Base-by-base conservation (phyloP, 2,888 invertebrate genomes). In the Macrophya annulata region DNA sequence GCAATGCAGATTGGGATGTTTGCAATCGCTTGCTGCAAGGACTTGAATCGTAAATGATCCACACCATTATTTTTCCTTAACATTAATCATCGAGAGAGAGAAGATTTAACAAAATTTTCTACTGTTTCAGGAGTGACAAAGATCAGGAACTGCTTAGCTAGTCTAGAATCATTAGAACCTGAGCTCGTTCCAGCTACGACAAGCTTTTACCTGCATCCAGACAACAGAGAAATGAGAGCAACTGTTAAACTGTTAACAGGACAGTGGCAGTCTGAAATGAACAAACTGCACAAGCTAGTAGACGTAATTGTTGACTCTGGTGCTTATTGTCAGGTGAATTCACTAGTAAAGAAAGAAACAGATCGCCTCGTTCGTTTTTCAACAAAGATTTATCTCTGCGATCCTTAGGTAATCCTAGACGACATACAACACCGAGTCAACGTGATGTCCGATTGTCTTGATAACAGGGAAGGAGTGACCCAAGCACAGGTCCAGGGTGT, bases 1-100 rank as follows among this genome's bases (percentile, higher is more conserved):
- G 93, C 96, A 79, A 93, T 96, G 93, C 96, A 96, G 90, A 96
- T 96, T 89, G 96, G 96, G 74, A 94, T 95, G 79, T 97, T 96
- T 93, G 96, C 96, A n/a, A 94, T 96, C 72, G 95, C 96, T 5
- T 95, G 95, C 88, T 95, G 95, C 81, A 94, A 93, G 74, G 93
- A 94, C 88, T 89, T 89, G 55, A 92, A 92, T 87, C 92, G 94
- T 94, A 90, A 92, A 93, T 93, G 85, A 85, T 85, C 74, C 31
- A 25, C 6, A 3, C 21, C 40, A 40, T 15, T 17, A 62, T 55
- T 48, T 74, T 59, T 55, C 59, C 68, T 85, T 55, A 25, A 31
- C 65, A 8, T 40, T n/a, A 25, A 17, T 8, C n/a, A 40, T 62
- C 25, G 1, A 12, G 68, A 68, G 68, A 68, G 25, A 37, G 31